Evolutionary conservation across 2,113 vertebrate species (phyloP).

Genomic region (Tenebrosternarchus preto): DNA sequence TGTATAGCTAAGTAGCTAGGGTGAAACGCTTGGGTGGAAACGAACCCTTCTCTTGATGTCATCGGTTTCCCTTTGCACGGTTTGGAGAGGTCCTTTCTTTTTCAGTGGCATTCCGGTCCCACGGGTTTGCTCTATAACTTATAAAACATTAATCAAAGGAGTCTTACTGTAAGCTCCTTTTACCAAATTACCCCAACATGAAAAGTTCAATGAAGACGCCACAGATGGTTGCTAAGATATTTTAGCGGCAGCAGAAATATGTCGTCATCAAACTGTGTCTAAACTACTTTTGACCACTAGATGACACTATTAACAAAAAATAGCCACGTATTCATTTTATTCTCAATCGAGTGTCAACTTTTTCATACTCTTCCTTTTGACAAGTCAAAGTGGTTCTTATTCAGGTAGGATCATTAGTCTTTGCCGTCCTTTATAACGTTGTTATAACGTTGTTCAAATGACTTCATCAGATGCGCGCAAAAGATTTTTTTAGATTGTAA

Average conservation of each 20-base stretch:
- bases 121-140: neutral
- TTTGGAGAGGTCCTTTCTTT: constrained; percentile 68
- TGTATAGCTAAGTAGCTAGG: too few species aligned
- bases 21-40: neutral
- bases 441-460: too few species aligned
- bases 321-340: neutral
- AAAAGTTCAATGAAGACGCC: constrained; percentile 28
- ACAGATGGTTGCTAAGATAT: constrained; percentile 53
- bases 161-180: too few species aligned
- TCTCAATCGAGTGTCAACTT: neutral
- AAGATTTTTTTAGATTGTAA: neutral
- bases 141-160: neutral
- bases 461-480: too few species aligned
- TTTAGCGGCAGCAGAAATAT: constrained; percentile 5
- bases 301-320: neutral
- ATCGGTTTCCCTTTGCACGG: constrained; percentile 67
- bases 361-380: neutral
- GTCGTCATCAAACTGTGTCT: constrained; percentile 19
- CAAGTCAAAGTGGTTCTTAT: too few species aligned
- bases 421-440: too few species aligned
- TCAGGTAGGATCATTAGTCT: too few species aligned
- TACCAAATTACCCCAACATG: too few species aligned
- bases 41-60: constrained; percentile 64
- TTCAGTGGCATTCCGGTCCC: constrained; percentile 64
- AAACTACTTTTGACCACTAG: neutral